Evolutionary conservation across 2,113 vertebrate species (phyloP), one percentile per base, ranked within the genome.

Genomic region (Cebus imitator): DNA sequence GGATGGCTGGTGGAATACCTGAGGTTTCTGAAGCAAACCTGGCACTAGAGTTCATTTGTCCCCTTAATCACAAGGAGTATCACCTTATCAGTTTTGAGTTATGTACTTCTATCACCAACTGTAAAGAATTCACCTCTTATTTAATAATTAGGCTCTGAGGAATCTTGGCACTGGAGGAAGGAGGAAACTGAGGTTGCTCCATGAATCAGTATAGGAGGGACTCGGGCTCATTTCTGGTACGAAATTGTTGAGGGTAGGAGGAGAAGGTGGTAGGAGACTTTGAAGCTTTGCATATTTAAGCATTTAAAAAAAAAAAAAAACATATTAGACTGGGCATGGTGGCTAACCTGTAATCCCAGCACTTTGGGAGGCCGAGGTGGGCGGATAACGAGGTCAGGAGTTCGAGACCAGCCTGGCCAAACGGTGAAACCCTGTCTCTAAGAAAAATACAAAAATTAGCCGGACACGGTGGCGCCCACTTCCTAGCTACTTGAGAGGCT

Each of bases 81-180:
- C 35, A 43, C 18, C 20, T 83, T 61, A 68, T 10, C 43, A 48
- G 17, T 64, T 87, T 64, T 66, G 16, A 52, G 48, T 89, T 14
- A 40, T 96, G 94, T 61, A 66, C 40, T 82, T 76, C 48, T 70
- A 37, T 48, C 79, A 95, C 21, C 50, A 96, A 10, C 55, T 91
- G 10, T 73, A 90, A 94, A 82, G 81, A 43, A 81, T 82, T 83
- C 23, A 55, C 79, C 11, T 79, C 20, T 83, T 73, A 70, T 75
- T 95, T 89, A 79, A 40, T 85, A 87, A 92, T 68, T 75, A 75
- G 14, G 27, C 35, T 93, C 57, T 93, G 70, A 23, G 91, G 83
- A 90, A 32, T 94, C 37, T 64, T 94, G 70, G 48, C 27, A 12
- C 23, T 83, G 7, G 13, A 13, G 8, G 40, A 87, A 86, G 40